Evolutionary conservation across 2,888 invertebrate genomes (phyloP).

Genomic region (Piscicola geometra): DNA sequence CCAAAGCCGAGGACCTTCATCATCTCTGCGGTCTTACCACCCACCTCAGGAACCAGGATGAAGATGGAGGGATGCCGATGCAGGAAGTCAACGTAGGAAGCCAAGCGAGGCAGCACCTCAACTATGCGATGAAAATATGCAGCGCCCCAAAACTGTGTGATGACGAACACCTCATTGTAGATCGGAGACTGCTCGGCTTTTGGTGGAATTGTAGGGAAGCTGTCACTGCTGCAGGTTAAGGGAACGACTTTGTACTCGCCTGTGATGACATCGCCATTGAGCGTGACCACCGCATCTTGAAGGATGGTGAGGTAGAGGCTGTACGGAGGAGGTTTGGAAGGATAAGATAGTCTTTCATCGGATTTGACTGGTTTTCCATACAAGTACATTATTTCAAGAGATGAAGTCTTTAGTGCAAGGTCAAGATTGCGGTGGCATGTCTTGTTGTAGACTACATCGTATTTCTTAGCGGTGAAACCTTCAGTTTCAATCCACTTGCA

Average conservation of each 20-base stretch:
- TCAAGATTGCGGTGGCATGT: conserved; percentile 34
- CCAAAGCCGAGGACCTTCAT: conserved; percentile 39
- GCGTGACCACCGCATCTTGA: conserved; percentile 41
- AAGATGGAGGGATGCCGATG: conserved; percentile 32
- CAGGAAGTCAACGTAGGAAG: conserved; percentile 41
- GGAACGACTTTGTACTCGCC: conserved; percentile 42
- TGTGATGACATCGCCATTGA: conserved; percentile 41
- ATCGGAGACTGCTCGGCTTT: conserved; percentile 34
- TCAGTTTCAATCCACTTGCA: conserved; percentile 40
- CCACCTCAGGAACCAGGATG: conserved; percentile 40
- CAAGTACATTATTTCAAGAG: conserved; percentile 42
- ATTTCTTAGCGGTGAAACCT: conserved; percentile 42
- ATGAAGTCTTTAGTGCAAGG: not conserved
- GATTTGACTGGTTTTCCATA: conserved; percentile 42
- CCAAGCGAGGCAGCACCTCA: conserved; percentile 42
- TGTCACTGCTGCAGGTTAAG: conserved; percentile 42
- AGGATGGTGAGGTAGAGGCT: conserved; percentile 41
- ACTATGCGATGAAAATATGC: conserved; percentile 42
- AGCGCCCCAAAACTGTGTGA: conserved; percentile 43
- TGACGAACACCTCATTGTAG: conserved; percentile 43
- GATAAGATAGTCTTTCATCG: conserved; percentile 40
- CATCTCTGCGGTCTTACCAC: conserved; percentile 35
- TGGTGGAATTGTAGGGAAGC: conserved; percentile 36
- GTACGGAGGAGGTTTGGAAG: conserved; percentile 34
- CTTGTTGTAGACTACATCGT: conserved; percentile 42